Conservation (phyloP, 2,888 invertebrate species). For the Ditula angustiorana region DNA sequence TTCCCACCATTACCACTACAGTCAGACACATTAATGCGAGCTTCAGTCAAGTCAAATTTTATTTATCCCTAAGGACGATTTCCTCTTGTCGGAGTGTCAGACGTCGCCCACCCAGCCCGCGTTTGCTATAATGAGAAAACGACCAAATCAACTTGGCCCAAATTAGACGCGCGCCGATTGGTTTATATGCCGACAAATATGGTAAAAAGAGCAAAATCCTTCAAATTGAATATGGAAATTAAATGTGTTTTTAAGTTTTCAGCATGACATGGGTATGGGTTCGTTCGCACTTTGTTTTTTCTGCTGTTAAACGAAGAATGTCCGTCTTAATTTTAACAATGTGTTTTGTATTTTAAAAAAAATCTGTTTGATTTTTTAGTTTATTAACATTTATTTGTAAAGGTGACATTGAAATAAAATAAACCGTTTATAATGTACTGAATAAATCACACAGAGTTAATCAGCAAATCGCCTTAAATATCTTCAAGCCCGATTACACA, state of each 20-base stretch:
- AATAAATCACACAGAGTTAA: neutral
- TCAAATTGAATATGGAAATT: constrained; percentile 38
- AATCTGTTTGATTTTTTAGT: too few species aligned
- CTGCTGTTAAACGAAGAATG: too few species aligned
- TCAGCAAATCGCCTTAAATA: constrained; percentile 15
- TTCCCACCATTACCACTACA: constrained; percentile 47
- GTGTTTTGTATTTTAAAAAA: too few species aligned
- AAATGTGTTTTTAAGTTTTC: constrained; percentile 20
- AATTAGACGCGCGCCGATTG: constrained; percentile 70
- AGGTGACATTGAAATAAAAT: neutral
- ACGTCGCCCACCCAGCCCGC: constrained; percentile 75
- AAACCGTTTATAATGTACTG: neutral
- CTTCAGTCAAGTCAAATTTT: constrained; percentile 77
- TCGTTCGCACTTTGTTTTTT: neutral
- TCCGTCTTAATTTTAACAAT: too few species aligned
- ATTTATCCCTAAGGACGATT: constrained; percentile 79
- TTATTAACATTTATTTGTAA: too few species aligned
- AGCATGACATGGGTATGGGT: neutral
- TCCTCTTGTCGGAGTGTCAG: constrained; percentile 81
- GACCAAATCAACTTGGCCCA: constrained; percentile 75
- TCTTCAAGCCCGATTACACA: constrained; percentile 24
- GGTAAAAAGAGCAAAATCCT: constrained; percentile 20
- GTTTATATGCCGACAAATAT: constrained; percentile 63
- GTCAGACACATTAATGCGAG: constrained; percentile 76
- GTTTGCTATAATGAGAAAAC: constrained; percentile 78